Evolutionary conservation across 2,113 vertebrate species (phyloP), one percentile per base, ranked within the genome.

Genomic region (Prietella phreatophila): DNA sequence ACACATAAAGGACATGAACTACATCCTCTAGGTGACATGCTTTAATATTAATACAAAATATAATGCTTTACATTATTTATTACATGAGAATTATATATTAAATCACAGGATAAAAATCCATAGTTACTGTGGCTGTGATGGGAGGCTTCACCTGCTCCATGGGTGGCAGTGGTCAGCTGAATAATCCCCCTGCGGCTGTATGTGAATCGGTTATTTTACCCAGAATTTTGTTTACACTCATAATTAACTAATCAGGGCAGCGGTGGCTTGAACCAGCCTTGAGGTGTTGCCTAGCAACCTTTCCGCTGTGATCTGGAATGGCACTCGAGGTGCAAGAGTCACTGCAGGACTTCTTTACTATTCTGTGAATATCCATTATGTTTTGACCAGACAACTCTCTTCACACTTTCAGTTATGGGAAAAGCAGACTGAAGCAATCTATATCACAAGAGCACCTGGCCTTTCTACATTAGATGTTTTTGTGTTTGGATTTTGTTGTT

Each of bases 241-340:
- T 94, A 95, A 95, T 95, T 95, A 95, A 94, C 94, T 94, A 94
- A 95, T 95, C 94, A 95, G 93, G 93, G 93, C 93, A 94, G 93
- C 93, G 92, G 93, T 92, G 89, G 80, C 88, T 91, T 91, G 94
- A 93, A 91, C 93, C 89, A 91, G 93, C 91, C 92, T 91, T 84
- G 87, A 93, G 93, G 93, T 94, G 95, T 96, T 95, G 94, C 95
- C 92, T 95, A 96, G 95, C 95, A 96, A 96, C 95, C 88, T 87
- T 78, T 88, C 86, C 86, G 75, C 92, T 82, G 85, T 63, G 89
- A 90, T 91, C 83, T 85, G 92, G 89, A 89, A 79, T 89, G 91
- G 91, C 90, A 90, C 90, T 91, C 79, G 90, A 92, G 92, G 91
- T 92, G 90, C 90, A 87, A 91, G 93, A 94, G 91, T 94, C 93